A percentile compares a stretch with the other conserved stretches of the same genome.
Conservation (phyloP, 2,797 vertebrate genomes). For the Epinephelus coioides region DNA sequence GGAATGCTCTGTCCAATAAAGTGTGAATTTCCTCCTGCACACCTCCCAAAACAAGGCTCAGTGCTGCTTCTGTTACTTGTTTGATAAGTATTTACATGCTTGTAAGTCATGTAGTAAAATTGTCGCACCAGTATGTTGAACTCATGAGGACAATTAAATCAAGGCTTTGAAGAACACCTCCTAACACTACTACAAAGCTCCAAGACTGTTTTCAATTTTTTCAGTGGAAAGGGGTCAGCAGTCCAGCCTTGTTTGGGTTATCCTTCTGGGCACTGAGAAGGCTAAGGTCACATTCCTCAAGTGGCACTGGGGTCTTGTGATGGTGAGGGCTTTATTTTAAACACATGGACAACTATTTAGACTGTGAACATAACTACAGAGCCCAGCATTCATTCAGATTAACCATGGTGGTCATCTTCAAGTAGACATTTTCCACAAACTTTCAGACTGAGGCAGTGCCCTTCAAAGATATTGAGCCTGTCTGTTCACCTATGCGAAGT, state of each 20-base stretch:
- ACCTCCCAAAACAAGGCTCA: slow-evolving; percentile 29
- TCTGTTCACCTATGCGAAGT: slow-evolving; percentile 18
- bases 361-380: slow-evolving; percentile 1
- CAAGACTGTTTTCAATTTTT: slow-evolving; percentile 75
- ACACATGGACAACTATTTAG: slow-evolving; percentile 64
- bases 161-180: slow-evolving; percentile 74
- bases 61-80: slow-evolving; percentile 61
- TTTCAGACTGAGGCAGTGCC: neutral
- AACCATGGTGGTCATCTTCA: slow-evolving; percentile 25
- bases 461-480: slow-evolving; percentile 22
- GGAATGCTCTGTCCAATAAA: slow-evolving; percentile 38
- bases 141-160: slow-evolving; percentile 71
- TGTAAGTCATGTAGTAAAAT: slow-evolving; percentile 78
- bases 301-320: slow-evolving; percentile 66
- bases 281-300: slow-evolving; percentile 84
- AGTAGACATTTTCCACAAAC: slow-evolving; percentile 11
- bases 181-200: slow-evolving; percentile 26
- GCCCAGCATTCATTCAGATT: slow-evolving; percentile 30
- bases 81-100: slow-evolving; percentile 67
- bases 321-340: slow-evolving; percentile 74
- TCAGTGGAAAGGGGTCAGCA: slow-evolving; percentile 50
- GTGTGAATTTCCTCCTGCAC: slow-evolving; percentile 30
- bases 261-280: slow-evolving; percentile 63
- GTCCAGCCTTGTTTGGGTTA: slow-evolving; percentile 71
- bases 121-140: slow-evolving; percentile 66